These are phyloP conservation scores for Altica lythri DNA, from an alignment of 2,888 invertebrate genomes.

Conservation along the genomic window DNA sequence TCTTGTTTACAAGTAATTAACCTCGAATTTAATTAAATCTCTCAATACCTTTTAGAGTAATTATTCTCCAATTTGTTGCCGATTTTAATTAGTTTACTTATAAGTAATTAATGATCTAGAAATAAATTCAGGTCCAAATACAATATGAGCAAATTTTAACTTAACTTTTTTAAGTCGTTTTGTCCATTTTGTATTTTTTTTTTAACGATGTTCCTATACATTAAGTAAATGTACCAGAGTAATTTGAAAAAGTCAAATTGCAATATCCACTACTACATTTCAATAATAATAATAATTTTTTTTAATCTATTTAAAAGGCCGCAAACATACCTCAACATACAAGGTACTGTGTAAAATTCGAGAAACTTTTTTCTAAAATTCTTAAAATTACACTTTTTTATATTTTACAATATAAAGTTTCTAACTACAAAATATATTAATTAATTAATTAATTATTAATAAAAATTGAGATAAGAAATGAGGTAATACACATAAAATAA, in stretches of 20 bases:
- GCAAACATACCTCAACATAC: conserved; percentile 41
- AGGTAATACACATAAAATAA: conserved; percentile 55
- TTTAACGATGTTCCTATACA: conserved; percentile 1
- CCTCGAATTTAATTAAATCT: no score
- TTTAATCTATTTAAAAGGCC: conserved; percentile 51
- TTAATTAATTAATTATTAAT: no score
- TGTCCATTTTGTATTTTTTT: no score
- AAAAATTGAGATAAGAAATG: conserved; percentile 51
- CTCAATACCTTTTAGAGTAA: no score
- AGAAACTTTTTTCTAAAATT: conserved; percentile 46
- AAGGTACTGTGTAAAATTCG: conserved; percentile 42
- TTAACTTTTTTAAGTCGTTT: no score
- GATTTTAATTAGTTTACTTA: no score
- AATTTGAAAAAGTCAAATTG: conserved; percentile 21
- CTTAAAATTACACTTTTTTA: conserved; percentile 34
- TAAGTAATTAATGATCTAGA: no score
- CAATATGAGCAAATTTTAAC: no score
- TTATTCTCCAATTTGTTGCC: no score
- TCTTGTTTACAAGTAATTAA: no score
- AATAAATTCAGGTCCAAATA: no score
- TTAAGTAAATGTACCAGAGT: conserved; percentile 18
- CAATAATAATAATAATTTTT: conserved; percentile 10
- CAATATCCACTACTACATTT: conserved; percentile 34
- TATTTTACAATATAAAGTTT: conserved; percentile 37
- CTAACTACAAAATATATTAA: conserved; percentile 40